phyloP scores from a whole-genome alignment of 2,113 vertebrate species.

The Chaetura pelagica region DNA sequence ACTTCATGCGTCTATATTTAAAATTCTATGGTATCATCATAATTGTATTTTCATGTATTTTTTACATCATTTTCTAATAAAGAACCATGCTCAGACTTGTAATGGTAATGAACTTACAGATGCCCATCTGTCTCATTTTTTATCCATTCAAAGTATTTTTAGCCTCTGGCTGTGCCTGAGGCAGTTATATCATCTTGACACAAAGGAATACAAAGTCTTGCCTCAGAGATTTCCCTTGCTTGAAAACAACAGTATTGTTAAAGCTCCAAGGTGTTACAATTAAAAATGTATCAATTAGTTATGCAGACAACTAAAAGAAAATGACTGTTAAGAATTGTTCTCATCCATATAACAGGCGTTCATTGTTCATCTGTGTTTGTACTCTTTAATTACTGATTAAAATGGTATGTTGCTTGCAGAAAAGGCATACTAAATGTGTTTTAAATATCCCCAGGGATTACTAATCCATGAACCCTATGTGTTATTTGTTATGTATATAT shows the following conservation, averaged over 20 bases:
- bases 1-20: background rate
- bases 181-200: constrained; percentile 72
- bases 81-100: background rate
- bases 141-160: constrained; percentile 59
- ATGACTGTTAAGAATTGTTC: background rate
- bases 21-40: background rate
- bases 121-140: constrained; percentile 12
- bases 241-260: constrained; percentile 35
- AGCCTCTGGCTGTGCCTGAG: constrained; percentile 67
- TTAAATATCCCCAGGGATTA: background rate
- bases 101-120: constrained; percentile 47
- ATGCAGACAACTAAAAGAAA: constrained; percentile 21
- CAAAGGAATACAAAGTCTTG: constrained; percentile 60
- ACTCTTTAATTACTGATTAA: constrained; percentile 2
- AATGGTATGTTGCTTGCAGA: background rate
- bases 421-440: background rate
- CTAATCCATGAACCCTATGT: background rate
- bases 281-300: constrained; percentile 70
- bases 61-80: background rate
- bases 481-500: background rate
- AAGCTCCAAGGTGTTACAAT: constrained; percentile 56
- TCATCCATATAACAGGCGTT: background rate
- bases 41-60: background rate
- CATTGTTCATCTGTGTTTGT: background rate
- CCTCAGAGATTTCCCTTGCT: constrained; percentile 55